Base-by-base conservation (phyloP, 2,113 vertebrate species). In the Myotis brandtii region DNA sequence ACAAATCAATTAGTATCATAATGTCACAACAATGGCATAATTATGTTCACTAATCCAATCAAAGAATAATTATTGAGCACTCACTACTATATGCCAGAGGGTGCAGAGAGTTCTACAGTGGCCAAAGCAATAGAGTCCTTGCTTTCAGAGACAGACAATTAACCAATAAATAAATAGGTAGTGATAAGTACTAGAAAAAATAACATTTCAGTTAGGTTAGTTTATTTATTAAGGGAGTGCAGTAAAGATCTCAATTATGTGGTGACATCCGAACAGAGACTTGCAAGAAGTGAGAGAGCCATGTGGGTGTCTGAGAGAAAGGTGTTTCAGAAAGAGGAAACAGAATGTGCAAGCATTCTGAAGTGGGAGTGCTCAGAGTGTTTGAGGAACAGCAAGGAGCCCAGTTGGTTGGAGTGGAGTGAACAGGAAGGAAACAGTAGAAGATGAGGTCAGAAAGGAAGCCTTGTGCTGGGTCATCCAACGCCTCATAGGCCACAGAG, bases 191-290 rank as follows among this genome's bases (percentile, higher is more conserved):
- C 80, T n/a, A 48, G 64, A 27, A 43, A 52, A 84, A 94, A 70
- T 21, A 83, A 27, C 30, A 32, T 11, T 46, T 50, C 56, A 23
- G 6, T 82, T 77, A 34, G 34, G 37, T 67, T 72, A 86, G 52
- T 46, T 66, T 72, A 48, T 92, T 91, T 95, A 75, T 43, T 89
- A 86, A 82, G 40, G 32, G 46, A 93, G 37, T 23, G 30, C 9
- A 94, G 30, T 77, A n/a, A 46, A 72, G 40, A 20, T 11, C 6
- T 89, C 13, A 86, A 14, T 30, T 70, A 56, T 54, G 54, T 37
- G 37, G 37, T 66, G 8, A 70, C 12, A 56, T 12, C 14, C 50
- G 50, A 92, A 43, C 5, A 77, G n/a, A 94, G 27, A 52, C 32
- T 52, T 72, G 37, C 86, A 95, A 86, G 75, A 76, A 37, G 34